Evolutionary conservation across 2,888 invertebrate species (phyloP), one percentile per base, ranked within the genome.

Genomic region (Orthosia incerta): DNA sequence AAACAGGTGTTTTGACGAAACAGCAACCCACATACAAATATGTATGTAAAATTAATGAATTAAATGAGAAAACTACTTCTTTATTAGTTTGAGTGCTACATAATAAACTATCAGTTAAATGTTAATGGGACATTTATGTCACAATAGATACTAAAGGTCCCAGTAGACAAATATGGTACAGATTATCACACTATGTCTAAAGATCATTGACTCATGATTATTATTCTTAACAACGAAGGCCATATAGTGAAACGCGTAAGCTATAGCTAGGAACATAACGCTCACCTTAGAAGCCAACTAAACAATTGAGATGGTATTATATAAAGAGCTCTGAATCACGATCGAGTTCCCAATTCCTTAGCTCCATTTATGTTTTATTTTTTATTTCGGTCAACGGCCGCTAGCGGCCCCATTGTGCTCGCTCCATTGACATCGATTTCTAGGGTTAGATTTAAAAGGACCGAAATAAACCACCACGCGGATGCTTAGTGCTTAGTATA

Each of bases 351-450:
- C 88, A 90, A 93, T 93, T 92, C 91, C 92, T 92, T 86, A 88
- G 88, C 88, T 89, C 85, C 89, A 90, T 89, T 91, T 88, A 83
- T 90, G 89, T 93, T 93, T 92, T 92, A 91, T 93, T 95, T 95
- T 93, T 95, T 94, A 93, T 93, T 93, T 93, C 94, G 94, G 95
- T 95, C 95, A 95, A 95, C 91, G 95, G 90, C 94, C 95, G 94
- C 84, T 82, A 83, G 80, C 91, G 91, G 91, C 90, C 91, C 90
- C 91, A 92, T 93, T 93, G 92, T 93, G 87, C 84, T 77, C 91
- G 92, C 88, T 94, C 94, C 91, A 94, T 93, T 95, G 94, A 95
- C 94, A 94, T 93, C 93, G 88, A 93, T 94, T 88, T 88, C 89
- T 93, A 91, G 94, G 94, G 93, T 94, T 93, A 93, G 92, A 92